A percentile compares a stretch with the other conserved stretches of the same genome.
Conservation (phyloP, 2,888 invertebrate species). For the Macropis europaea region DNA sequence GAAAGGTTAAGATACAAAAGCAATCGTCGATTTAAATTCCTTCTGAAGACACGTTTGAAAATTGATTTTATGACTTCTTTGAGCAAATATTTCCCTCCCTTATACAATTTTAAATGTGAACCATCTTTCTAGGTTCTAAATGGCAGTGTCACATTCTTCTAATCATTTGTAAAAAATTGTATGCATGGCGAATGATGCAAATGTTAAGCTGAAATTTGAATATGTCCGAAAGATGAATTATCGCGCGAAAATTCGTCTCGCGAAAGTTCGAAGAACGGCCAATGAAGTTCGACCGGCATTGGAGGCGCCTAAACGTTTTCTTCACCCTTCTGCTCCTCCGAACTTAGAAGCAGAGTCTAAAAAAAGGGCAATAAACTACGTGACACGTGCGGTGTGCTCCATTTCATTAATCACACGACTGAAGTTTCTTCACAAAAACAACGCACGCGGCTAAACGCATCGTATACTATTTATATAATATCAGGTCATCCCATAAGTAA, state of each 20-base stretch:
- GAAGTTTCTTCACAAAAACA: constrained; percentile 2
- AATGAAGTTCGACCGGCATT: too few relatives aligned
- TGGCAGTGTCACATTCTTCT: too few relatives aligned
- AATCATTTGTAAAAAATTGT: too few relatives aligned
- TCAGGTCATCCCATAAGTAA: too few relatives aligned
- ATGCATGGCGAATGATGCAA: too few relatives aligned
- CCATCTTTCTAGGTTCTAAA: too few relatives aligned
- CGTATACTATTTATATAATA: background rate
- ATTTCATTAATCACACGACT: constrained; percentile 15
- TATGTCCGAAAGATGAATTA: too few relatives aligned
- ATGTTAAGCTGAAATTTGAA: too few relatives aligned
- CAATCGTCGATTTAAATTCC: background rate
- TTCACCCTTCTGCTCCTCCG: background rate
- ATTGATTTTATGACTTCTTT: too few relatives aligned
- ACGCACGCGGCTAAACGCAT: background rate
- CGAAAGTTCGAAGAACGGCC: background rate
- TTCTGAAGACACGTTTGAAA: constrained; percentile 8
- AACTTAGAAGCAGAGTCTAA: constrained; percentile 2
- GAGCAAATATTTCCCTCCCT: too few relatives aligned
- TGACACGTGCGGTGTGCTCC: constrained; percentile 1
- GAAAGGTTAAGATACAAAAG: constrained; percentile 8
- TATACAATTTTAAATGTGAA: too few relatives aligned
- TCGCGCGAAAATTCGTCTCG: too few relatives aligned
- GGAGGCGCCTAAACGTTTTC: background rate
- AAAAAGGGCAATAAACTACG: background rate